Evolutionary conservation across 2,113 vertebrate species (phyloP).

Genomic region (Ascaphus truei): DNA sequence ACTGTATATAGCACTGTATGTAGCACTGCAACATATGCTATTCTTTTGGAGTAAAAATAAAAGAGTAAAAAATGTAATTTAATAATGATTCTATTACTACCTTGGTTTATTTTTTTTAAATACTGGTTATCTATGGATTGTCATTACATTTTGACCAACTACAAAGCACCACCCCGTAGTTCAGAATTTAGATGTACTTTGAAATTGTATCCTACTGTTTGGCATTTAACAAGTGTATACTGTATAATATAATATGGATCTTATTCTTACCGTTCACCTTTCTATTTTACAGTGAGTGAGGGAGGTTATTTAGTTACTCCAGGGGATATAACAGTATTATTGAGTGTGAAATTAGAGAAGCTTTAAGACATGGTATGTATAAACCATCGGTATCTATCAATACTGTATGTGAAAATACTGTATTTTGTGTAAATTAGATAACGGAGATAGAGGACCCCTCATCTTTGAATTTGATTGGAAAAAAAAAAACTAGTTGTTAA

Average conservation of each 20-base stretch:
- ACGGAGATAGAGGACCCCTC: too few species aligned
- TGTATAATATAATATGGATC: neutral
- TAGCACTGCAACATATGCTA: too few species aligned
- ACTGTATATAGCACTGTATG: too few species aligned
- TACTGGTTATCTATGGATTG: too few species aligned
- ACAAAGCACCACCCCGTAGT: neutral
- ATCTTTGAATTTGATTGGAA: too few species aligned
- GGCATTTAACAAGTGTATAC: neutral
- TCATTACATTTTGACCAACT: too few species aligned
- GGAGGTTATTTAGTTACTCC: neutral
- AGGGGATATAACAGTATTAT: neutral
- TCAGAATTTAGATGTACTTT: neutral
- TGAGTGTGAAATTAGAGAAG: neutral
- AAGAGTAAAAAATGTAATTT: too few species aligned
- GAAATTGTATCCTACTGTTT: neutral
- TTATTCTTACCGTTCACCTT: neutral
- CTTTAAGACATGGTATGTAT: neutral
- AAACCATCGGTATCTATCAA: neutral
- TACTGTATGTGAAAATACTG: neutral
- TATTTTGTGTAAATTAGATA: too few species aligned
- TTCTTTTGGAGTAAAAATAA: too few species aligned
- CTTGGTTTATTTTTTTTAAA: too few species aligned
- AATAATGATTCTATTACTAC: too few species aligned
- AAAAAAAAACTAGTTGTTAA: too few species aligned
- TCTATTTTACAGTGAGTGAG: neutral